Conservation (phyloP, 2,888 invertebrate genomes). For the Drosophila colorata region DNA sequence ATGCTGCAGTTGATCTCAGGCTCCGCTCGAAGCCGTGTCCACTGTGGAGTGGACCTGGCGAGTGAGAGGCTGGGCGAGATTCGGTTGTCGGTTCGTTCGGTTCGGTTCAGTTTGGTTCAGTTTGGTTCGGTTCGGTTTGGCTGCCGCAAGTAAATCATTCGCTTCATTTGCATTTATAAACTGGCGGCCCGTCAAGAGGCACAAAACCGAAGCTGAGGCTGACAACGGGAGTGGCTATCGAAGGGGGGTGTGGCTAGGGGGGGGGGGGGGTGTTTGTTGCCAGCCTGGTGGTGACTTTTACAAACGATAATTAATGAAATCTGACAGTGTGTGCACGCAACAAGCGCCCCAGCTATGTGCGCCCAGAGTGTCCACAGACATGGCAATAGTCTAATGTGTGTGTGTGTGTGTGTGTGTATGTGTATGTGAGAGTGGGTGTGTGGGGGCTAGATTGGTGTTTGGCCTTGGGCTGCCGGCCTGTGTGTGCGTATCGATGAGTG, state of each 20-base stretch:
- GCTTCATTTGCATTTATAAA: slow-evolving; percentile 63
- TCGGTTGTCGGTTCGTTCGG: neutral
- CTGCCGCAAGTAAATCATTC: slow-evolving; percentile 54
- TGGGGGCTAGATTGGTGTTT: neutral
- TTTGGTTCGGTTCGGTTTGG: slow-evolving; percentile 1
- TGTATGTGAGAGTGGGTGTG: neutral
- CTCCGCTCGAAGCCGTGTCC: neutral
- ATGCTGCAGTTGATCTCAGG: neutral
- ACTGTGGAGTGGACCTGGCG: neutral
- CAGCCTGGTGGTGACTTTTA: slow-evolving; percentile 72
- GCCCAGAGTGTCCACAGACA: slow-evolving; percentile 2
- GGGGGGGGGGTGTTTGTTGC: slow-evolving; percentile 6
- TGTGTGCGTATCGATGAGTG: slow-evolving; percentile 64
- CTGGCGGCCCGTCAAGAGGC: slow-evolving; percentile 24
- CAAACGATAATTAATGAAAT: slow-evolving; percentile 82
- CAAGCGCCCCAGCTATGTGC: slow-evolving; percentile 15
- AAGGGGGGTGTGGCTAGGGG: neutral
- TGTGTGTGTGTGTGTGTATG: neutral
- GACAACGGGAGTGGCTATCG: neutral
- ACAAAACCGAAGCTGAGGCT: slow-evolving; percentile 4
- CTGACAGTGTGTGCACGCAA: slow-evolving; percentile 63
- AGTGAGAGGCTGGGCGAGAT: slow-evolving; percentile 11
- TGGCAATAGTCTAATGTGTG: slow-evolving; percentile 15
- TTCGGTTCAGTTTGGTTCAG: neutral
- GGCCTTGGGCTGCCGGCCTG: slow-evolving; percentile 1